Evolutionary conservation across 2,888 invertebrate species (phyloP).

Genomic region (Melanostoma scalare): DNA sequence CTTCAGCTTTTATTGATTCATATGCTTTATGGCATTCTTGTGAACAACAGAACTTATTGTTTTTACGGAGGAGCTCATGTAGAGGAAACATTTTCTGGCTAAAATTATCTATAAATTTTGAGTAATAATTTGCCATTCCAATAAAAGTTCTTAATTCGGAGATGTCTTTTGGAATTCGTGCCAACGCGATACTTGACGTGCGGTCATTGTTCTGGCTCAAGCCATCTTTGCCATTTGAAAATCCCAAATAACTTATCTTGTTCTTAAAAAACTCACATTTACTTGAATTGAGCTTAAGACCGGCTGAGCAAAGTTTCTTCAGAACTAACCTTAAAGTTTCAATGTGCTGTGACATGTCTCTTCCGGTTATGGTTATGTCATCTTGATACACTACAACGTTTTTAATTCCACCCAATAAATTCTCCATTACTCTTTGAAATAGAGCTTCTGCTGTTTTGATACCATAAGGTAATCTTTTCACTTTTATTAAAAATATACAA

Average conservation of each 20-base stretch:
- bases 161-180: slow-evolving; percentile 70
- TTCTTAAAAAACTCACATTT: slow-evolving; percentile 74
- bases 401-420: slow-evolving; percentile 73
- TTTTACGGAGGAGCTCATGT: not conserved
- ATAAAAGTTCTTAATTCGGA: slow-evolving; percentile 75
- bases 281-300: slow-evolving; percentile 72
- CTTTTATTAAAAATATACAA: slow-evolving; percentile 54
- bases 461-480: slow-evolving; percentile 58
- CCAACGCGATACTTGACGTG: slow-evolving; percentile 67
- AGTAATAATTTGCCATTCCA: slow-evolving; percentile 52
- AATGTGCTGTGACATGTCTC: slow-evolving; percentile 66
- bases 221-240: slow-evolving; percentile 41
- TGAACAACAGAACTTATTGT: not conserved
- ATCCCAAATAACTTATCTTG: slow-evolving; percentile 38
- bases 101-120: too few species aligned
- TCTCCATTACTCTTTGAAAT: slow-evolving; percentile 77
- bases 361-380: slow-evolving; percentile 72
- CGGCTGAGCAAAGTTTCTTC: slow-evolving; percentile 69
- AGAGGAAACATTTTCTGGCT: too few species aligned
- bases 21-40: slow-evolving; percentile 14
- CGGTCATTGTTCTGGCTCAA: slow-evolving; percentile 69
- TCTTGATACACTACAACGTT: slow-evolving; percentile 17
- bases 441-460: slow-evolving; percentile 70
- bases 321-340: slow-evolving; percentile 72
- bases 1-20: not conserved